These are phyloP conservation scores for Leptoteleia sp. DNA, from an alignment of 1,140 invertebrate genomes.

Conservation along the genomic window DNA sequence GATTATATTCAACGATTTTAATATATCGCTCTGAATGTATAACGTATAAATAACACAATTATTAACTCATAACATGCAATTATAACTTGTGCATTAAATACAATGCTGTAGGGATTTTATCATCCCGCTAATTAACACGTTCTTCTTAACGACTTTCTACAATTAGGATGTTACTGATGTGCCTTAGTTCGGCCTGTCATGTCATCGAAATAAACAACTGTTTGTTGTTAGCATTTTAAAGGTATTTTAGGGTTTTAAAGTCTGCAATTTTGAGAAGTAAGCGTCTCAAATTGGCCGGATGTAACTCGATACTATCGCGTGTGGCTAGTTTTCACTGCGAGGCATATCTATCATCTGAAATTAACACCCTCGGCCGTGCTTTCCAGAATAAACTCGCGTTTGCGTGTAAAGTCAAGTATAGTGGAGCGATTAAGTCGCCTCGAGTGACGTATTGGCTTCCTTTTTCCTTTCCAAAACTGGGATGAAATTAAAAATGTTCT, in stretches of 20 bases:
- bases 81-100: no score
- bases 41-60: no score
- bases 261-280: constrained; percentile 40
- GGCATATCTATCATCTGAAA: constrained; percentile 71
- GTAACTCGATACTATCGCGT: constrained; percentile 66
- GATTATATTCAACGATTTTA: no score
- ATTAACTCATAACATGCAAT: no score
- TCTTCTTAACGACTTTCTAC: constrained; percentile 19
- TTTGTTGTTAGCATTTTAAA: constrained; percentile 51
- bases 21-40: no score
- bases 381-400: constrained; percentile 59
- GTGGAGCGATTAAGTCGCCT: constrained; percentile 57
- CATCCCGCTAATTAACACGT: constrained; percentile 35
- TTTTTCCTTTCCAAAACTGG: constrained; percentile 34
- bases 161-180: constrained; percentile 11
- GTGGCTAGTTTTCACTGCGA: constrained; percentile 65
- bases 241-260: constrained; percentile 25
- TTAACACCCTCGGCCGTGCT: constrained; percentile 68
- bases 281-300: constrained; percentile 49
- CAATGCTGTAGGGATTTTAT: no score
- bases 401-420: constrained; percentile 52
- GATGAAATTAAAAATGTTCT: constrained; percentile 40
- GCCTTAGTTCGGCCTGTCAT: constrained; percentile 18
- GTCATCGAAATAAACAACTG: constrained; percentile 44
- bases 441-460: constrained; percentile 54